Percentiles rank a stretch among this genome's conserved stretches.
phyloP scores from a whole-genome alignment of 2,888 invertebrate species.

The Kryphioiulus occultus region DNA sequence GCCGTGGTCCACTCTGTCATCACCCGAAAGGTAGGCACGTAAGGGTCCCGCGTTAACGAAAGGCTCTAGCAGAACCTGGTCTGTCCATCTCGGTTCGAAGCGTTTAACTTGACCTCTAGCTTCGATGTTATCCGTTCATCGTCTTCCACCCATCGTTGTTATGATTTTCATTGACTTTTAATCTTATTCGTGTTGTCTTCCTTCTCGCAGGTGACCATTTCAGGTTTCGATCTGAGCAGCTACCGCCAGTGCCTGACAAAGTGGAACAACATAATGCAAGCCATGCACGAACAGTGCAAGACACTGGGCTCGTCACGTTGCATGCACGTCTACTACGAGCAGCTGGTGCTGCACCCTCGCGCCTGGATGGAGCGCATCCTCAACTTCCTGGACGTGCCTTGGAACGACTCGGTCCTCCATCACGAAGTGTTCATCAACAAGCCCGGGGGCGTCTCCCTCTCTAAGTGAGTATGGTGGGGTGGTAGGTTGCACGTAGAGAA shows the following conservation, averaged over 20 bases:
- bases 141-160: no score
- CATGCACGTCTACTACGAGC: conserved; percentile 94
- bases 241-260: conserved; percentile 94
- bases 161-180: no score
- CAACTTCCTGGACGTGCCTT: conserved; percentile 87
- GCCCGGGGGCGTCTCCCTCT: conserved; percentile 90
- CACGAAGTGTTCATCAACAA: conserved; percentile 98
- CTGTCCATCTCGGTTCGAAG: no score
- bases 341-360: conserved; percentile 92
- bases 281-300: conserved; percentile 93
- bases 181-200: not conserved
- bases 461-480: conserved; percentile 81
- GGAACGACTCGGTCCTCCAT: conserved; percentile 95
- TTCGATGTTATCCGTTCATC: no score
- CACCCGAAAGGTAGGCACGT: conserved; percentile 79
- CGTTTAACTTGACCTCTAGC: no score
- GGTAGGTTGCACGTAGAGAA: not conserved
- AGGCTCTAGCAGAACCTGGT: no score
- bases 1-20: conserved; percentile 99
- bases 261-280: conserved; percentile 95
- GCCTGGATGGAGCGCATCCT: conserved; percentile 88
- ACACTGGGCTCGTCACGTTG: conserved; percentile 74
- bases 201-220: conserved; percentile 73
- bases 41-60: not conserved
- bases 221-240: conserved; percentile 92